Evolutionary conservation across 1,140 invertebrate genomes (phyloP).

Genomic region (Drosophila subobscura): DNA sequence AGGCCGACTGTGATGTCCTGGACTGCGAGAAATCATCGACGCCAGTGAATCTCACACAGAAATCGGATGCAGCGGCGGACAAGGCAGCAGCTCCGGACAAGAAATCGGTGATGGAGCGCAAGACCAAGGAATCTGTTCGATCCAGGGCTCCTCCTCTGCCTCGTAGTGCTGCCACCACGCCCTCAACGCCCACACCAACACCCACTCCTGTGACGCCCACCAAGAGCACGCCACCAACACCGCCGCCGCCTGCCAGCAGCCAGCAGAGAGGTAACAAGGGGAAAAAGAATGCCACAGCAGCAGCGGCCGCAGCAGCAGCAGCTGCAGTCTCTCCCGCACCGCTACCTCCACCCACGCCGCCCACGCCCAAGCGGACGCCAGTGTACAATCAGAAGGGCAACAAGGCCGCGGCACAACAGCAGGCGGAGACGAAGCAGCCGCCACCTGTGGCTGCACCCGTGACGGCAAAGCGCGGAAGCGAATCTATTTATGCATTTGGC

Average conservation of each 20-base stretch:
- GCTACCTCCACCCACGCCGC: slow-evolving; percentile 24
- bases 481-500: slow-evolving; percentile 69
- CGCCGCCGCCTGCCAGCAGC: slow-evolving; percentile 20
- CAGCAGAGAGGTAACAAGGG: slow-evolving; percentile 44
- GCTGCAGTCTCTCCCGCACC: slow-evolving; percentile 8
- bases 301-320: slow-evolving; percentile 3
- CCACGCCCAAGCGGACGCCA: slow-evolving; percentile 59
- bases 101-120: slow-evolving; percentile 50
- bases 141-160: slow-evolving; percentile 10
- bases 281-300: slow-evolving; percentile 38
- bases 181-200: slow-evolving; percentile 15
- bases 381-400: slow-evolving; percentile 68
- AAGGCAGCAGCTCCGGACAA: slow-evolving; percentile 35
- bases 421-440: slow-evolving; percentile 17
- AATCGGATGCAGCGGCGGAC: slow-evolving; percentile 21
- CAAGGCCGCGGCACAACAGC: slow-evolving; percentile 40
- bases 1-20: slow-evolving; percentile 34
- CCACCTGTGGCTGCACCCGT: slow-evolving; percentile 4
- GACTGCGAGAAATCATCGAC: slow-evolving; percentile 61
- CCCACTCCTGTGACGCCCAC: slow-evolving; percentile 39
- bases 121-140: slow-evolving; percentile 42
- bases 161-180: slow-evolving; percentile 37
- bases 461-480: neutral
- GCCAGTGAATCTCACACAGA: slow-evolving; percentile 73
- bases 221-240: slow-evolving; percentile 37